Percentiles rank a stretch among this genome's conserved stretches.
Evolutionary conservation across 2,113 vertebrate genomes (phyloP).

Genomic region (Orientallactaga bullata): DNA sequence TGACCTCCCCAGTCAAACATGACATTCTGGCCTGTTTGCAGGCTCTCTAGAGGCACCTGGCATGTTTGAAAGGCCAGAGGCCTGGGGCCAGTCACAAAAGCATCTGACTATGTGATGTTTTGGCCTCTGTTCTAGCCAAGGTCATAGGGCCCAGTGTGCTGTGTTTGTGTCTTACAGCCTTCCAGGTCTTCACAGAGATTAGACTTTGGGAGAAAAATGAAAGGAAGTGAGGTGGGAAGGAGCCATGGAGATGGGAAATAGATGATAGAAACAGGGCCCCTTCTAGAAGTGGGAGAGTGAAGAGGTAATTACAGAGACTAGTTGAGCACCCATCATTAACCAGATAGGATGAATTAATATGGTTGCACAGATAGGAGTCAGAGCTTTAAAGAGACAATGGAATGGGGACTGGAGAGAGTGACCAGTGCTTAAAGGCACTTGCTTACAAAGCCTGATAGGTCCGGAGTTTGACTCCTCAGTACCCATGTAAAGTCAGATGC

Average conservation of each 20-base stretch:
- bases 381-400: not conserved
- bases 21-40: not conserved
- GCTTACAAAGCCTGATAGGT: not conserved
- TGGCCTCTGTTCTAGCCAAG: not conserved
- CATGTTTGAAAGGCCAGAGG: not conserved
- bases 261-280: accelerated
- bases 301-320: not conserved
- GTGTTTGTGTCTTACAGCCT: accelerated
- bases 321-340: not conserved
- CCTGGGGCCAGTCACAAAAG: not conserved
- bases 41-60: not conserved
- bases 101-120: not conserved
- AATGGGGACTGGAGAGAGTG: not conserved
- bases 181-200: not conserved
- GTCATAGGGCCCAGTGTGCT: not conserved
- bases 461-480: not conserved
- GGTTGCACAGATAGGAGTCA: accelerated
- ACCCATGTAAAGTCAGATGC: no score
- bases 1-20: not conserved
- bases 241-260: not conserved
- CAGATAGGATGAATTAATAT: not conserved
- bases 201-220: not conserved
- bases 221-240: not conserved
- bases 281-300: accelerated
- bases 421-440: not conserved